Conservation (phyloP, 2,113 vertebrate species). For the Dryoscopus gambensis region DNA sequence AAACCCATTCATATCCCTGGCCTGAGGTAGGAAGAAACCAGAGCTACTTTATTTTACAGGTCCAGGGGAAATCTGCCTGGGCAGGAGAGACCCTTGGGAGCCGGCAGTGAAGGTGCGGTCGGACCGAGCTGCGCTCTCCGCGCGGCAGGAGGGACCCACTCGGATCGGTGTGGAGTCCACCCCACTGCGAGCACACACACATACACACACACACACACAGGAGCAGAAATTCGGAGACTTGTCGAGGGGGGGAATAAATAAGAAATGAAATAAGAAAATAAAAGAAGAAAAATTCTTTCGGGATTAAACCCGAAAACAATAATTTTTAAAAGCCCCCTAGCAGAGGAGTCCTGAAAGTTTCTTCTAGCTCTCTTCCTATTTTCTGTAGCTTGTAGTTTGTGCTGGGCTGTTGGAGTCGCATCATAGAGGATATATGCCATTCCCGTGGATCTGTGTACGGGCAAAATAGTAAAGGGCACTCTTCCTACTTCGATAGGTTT, state of each 20-base stretch:
- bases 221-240: neutral
- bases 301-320: neutral
- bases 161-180: neutral
- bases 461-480: neutral
- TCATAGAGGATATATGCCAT: neutral
- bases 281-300: neutral
- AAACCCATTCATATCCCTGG: neutral
- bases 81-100: neutral
- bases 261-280: neutral
- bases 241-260: neutral
- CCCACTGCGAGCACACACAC: neutral
- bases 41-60: neutral
- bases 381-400: neutral
- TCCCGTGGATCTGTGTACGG: neutral
- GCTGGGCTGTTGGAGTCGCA: neutral
- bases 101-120: neutral
- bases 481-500: neutral
- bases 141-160: neutral
- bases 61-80: neutral
- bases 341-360: neutral
- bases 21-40: neutral
- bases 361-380: neutral
- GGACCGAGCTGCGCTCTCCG: neutral
- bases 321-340: fast-evolving
- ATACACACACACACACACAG: no score